Evolutionary conservation across 2,888 invertebrate genomes (phyloP).

Genomic region (Cheilosia scutellata): DNA sequence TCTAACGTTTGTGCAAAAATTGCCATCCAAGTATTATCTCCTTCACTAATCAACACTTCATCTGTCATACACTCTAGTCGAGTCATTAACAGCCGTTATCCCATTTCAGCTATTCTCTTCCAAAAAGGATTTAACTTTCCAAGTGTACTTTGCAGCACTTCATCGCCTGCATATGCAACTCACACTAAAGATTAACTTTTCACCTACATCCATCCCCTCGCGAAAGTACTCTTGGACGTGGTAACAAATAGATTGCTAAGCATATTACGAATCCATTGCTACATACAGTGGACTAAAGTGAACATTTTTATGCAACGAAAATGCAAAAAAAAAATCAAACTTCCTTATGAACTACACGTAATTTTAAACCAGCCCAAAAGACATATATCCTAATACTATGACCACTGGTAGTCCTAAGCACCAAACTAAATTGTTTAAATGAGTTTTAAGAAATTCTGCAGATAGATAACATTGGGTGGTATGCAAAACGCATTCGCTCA

Average conservation of each 20-base stretch:
- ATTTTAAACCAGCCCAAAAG: too few relatives aligned
- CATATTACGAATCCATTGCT: not conserved
- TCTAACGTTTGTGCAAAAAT: not conserved
- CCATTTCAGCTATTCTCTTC: not conserved
- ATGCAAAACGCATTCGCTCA: too few relatives aligned
- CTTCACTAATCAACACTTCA: not conserved
- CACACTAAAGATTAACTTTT: constrained; percentile 15
- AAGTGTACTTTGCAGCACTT: not conserved
- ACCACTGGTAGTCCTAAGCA: too few relatives aligned
- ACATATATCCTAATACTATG: too few relatives aligned
- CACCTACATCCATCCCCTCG: constrained; percentile 21
- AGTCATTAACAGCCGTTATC: not conserved
- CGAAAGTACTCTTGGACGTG: not conserved
- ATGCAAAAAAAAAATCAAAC: too few relatives aligned
- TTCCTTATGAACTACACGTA: too few relatives aligned
- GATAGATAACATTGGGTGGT: too few relatives aligned
- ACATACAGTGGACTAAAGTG: not conserved
- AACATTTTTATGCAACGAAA: not conserved
- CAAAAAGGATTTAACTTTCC: not conserved
- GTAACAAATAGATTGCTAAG: not conserved
- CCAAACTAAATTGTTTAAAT: too few relatives aligned
- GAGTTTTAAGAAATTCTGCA: too few relatives aligned
- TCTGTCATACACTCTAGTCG: not conserved
- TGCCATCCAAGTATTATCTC: not conserved
- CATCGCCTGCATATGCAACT: constrained; percentile 5